phyloP scores from a whole-genome alignment of 2,797 vertebrate species.

The Malurus splendens region DNA sequence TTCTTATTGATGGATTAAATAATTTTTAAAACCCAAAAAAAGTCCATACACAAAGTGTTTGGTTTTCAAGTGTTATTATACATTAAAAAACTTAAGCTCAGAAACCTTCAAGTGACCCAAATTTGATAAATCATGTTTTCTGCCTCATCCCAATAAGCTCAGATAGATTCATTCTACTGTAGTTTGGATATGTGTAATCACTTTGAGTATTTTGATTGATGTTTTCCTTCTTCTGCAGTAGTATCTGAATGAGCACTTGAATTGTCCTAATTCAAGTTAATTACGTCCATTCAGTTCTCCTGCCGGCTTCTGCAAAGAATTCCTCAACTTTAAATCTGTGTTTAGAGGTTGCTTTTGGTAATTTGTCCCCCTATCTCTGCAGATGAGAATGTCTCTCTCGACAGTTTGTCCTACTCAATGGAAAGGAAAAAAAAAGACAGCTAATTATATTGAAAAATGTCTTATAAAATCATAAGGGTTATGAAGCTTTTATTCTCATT shows the following conservation, averaged over 20 bases:
- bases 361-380: background rate
- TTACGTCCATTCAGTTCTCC: background rate
- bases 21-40: background rate
- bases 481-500: background rate
- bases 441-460: background rate
- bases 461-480: background rate
- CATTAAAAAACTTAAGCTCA: background rate
- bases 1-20: background rate
- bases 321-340: background rate
- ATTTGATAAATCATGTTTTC: background rate
- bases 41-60: accelerated
- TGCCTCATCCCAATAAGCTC: background rate
- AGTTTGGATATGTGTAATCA: background rate
- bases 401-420: background rate
- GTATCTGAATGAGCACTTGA: background rate
- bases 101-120: background rate
- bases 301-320: background rate
- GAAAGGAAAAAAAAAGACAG: background rate
- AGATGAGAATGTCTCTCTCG: background rate
- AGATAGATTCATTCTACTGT: background rate
- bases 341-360: background rate
- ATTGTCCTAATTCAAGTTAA: background rate
- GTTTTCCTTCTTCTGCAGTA: background rate
- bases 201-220: background rate
- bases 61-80: background rate